These are phyloP conservation scores for Oxyteleia sp. DNA, from an alignment of 2,888 invertebrate genomes.

Conservation along the genomic window DNA sequence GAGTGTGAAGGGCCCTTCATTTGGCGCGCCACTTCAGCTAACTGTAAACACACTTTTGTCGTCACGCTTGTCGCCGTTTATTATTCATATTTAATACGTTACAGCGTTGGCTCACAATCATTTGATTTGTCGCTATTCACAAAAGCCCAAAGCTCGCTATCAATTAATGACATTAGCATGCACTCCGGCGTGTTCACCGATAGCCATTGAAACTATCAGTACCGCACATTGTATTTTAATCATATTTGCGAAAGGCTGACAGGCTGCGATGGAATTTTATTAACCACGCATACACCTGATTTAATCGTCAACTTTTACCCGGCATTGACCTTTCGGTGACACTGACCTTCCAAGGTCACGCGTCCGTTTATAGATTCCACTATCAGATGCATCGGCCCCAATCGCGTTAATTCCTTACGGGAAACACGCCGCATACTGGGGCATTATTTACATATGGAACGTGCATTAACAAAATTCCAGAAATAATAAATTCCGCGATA, in stretches of 20 bases:
- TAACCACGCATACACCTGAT: neutral
- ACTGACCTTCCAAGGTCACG: slow-evolving; percentile 36
- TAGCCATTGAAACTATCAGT: neutral
- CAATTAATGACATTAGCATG: slow-evolving; percentile 24
- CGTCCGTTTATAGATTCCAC: too few relatives aligned
- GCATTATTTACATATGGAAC: slow-evolving; percentile 37
- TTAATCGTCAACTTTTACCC: neutral
- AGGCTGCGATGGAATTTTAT: neutral
- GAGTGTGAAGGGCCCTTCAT: slow-evolving; percentile 28
- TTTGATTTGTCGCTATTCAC: slow-evolving; percentile 70
- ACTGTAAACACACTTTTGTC: slow-evolving; percentile 41
- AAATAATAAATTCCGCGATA: slow-evolving; percentile 56
- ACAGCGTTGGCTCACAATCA: slow-evolving; percentile 46
- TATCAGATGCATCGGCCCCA: too few relatives aligned
- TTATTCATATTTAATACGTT: slow-evolving; percentile 19
- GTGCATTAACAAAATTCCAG: slow-evolving; percentile 28
- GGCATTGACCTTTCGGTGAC: neutral
- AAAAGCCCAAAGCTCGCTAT: slow-evolving; percentile 17
- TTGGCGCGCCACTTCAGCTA: slow-evolving; percentile 24
- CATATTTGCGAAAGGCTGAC: slow-evolving; percentile 1
- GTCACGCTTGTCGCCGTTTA: slow-evolving; percentile 23
- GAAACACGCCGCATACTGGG: slow-evolving; percentile 19
- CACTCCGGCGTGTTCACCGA: slow-evolving; percentile 13
- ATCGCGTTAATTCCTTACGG: too few relatives aligned
- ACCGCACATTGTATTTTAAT: neutral